phyloP scores from a whole-genome alignment of 2,797 vertebrate genomes.

The Chiroxiphia lanceolata region DNA sequence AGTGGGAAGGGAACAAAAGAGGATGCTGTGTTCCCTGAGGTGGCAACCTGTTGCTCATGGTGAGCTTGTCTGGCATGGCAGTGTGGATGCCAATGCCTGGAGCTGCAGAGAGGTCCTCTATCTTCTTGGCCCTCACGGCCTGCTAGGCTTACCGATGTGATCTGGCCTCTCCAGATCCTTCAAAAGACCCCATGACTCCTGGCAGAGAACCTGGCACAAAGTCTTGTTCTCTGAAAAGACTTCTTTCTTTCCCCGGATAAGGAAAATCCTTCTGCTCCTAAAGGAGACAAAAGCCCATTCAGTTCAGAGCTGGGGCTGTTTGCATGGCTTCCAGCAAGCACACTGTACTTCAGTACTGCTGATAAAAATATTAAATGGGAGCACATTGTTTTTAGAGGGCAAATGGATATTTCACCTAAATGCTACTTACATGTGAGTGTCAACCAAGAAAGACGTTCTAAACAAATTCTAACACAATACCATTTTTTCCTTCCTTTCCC shows the following conservation, averaged over 20 bases:
- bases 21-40: neutral
- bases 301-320: neutral
- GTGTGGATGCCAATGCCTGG: neutral
- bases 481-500: neutral
- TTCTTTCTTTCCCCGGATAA: neutral
- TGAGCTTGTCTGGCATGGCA: neutral
- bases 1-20: neutral
- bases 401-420: neutral
- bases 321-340: neutral
- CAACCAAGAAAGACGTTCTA: neutral
- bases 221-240: neutral
- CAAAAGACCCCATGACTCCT: neutral
- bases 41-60: neutral
- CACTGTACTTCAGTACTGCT: neutral
- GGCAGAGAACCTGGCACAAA: neutral
- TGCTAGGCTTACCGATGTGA: fast-evolving
- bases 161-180: neutral
- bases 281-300: conserved; percentile 5
- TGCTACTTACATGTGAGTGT: neutral
- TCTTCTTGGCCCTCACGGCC: fast-evolving
- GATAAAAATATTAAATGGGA: neutral
- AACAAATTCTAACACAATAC: neutral
- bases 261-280: neutral
- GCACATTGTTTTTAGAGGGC: neutral
- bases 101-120: neutral